These are phyloP conservation scores for Temnothorax ravouxi DNA, from an alignment of 2,888 invertebrate genomes.

Conservation along the genomic window DNA sequence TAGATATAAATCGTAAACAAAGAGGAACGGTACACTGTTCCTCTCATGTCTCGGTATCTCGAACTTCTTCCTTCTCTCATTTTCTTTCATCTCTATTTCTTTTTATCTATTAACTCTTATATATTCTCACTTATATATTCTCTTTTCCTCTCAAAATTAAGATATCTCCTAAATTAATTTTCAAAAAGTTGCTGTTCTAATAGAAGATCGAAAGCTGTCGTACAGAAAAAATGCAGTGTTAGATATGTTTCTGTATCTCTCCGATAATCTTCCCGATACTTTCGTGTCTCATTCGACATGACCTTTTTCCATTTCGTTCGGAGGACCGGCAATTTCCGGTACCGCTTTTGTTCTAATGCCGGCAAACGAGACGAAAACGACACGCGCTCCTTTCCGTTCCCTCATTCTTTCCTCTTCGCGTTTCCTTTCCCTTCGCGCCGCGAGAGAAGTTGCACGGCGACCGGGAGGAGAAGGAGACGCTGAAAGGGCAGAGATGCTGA, in stretches of 20 bases:
- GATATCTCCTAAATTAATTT: neutral
- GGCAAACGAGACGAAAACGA: conserved; percentile 56
- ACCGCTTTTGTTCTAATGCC: conserved; percentile 56
- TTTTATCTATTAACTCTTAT: too few species aligned
- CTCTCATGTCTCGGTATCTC: too few species aligned
- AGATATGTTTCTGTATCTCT: neutral
- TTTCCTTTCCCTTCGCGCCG: conserved; percentile 27
- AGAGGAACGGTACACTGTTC: too few species aligned
- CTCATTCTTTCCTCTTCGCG: neutral
- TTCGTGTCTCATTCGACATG: neutral
- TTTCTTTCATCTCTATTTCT: too few species aligned
- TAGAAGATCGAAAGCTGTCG: neutral
- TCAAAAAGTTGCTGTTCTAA: neutral
- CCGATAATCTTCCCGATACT: neutral
- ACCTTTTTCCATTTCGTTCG: conserved; percentile 63
- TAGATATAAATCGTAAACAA: too few species aligned
- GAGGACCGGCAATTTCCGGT: conserved; percentile 71
- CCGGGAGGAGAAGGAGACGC: conserved; percentile 59
- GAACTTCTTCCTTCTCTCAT: too few species aligned
- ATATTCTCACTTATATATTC: too few species aligned
- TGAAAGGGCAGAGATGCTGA: conserved; percentile 75
- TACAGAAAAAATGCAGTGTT: neutral
- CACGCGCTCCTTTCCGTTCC: conserved; percentile 8
- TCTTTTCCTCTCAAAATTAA: neutral
- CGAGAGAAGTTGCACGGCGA: conserved; percentile 46